These are phyloP conservation scores for Scaptomyza cyrtandrae DNA, from an alignment of 2,888 invertebrate genomes.

Conservation along the genomic window DNA sequence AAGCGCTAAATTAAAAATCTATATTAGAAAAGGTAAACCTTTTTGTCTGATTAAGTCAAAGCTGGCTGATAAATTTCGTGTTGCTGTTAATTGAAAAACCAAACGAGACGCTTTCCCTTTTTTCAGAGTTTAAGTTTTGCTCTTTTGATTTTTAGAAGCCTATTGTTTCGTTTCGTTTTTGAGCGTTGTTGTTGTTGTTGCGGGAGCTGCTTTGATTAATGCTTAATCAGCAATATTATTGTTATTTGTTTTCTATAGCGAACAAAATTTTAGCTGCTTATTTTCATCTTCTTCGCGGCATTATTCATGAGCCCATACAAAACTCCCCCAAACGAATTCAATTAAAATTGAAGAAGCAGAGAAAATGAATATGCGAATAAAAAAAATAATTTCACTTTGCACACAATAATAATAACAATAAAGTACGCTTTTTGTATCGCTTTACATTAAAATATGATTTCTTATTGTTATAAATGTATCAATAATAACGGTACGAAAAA, in stretches of 20 bases:
- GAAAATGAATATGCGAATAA: slow-evolving; percentile 15
- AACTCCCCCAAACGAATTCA: slow-evolving; percentile 42
- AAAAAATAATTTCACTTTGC: slow-evolving; percentile 66
- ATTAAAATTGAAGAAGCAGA: slow-evolving; percentile 40
- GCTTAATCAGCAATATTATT: slow-evolving; percentile 79
- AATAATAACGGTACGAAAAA: slow-evolving; percentile 7
- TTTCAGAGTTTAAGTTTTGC: slow-evolving; percentile 22
- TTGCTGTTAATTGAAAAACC: slow-evolving; percentile 13
- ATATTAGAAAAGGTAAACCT: slow-evolving; percentile 56
- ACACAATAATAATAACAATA: slow-evolving; percentile 29
- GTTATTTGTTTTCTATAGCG: slow-evolving; percentile 74
- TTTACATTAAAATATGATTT: slow-evolving; percentile 11
- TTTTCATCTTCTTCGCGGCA: slow-evolving; percentile 7
- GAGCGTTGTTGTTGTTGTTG: slow-evolving; percentile 15
- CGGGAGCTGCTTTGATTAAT: slow-evolving; percentile 70
- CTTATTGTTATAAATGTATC: slow-evolving; percentile 11
- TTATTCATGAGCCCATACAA: slow-evolving; percentile 44
- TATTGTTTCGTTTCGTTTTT: slow-evolving; percentile 48
- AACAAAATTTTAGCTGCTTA: slow-evolving; percentile 30
- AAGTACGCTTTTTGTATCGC: slow-evolving; percentile 11
- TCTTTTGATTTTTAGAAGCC: slow-evolving; percentile 2
- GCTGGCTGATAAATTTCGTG: slow-evolving; percentile 4
- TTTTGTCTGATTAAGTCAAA: slow-evolving; percentile 64
- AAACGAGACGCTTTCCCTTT: slow-evolving; percentile 70
- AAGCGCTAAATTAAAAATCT: slow-evolving; percentile 64